A percentile compares a stretch with the other conserved stretches of the same genome.
Conservation (phyloP, 2,797 vertebrate species). For the Nannoperca australis region DNA sequence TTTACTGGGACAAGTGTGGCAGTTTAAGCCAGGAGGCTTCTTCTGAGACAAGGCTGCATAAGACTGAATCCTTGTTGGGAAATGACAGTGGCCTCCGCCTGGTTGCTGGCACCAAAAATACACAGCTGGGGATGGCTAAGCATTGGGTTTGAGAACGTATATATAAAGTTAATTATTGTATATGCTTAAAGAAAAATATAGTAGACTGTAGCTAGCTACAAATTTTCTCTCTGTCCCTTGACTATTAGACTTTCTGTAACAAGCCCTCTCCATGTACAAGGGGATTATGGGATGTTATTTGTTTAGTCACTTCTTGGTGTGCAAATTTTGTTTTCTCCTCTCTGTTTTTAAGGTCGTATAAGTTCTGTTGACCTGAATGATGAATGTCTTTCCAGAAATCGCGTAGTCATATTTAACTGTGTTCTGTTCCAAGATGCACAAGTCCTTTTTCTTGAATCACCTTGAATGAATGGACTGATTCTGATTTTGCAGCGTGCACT, state of each 20-base stretch:
- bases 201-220: constrained; percentile 72
- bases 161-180: constrained; percentile 87
- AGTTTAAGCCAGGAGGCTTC: constrained; percentile 76
- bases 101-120: constrained; percentile 79
- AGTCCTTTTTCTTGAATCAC: not conserved
- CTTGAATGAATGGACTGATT: constrained; percentile 4
- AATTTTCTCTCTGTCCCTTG: constrained; percentile 77
- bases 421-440: not conserved
- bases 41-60: constrained; percentile 75
- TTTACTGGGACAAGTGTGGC: constrained; percentile 83
- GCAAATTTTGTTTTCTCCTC: constrained; percentile 21
- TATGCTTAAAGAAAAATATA: constrained; percentile 87
- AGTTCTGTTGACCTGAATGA: constrained; percentile 2
- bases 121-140: constrained; percentile 80
- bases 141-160: constrained; percentile 78
- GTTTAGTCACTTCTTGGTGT: constrained; percentile 48
- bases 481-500: constrained; percentile 46
- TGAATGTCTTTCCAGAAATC: constrained; percentile 5
- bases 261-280: constrained; percentile 59
- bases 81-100: constrained; percentile 80
- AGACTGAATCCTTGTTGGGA: constrained; percentile 77
- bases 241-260: constrained; percentile 79
- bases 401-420: not conserved
- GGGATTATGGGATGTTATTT: constrained; percentile 60
- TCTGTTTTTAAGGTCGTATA: constrained; percentile 18